A percentile compares a stretch with the other conserved stretches of the same genome.
phyloP scores from a whole-genome alignment of 2,797 vertebrate genomes.

The Malurus splendens region DNA sequence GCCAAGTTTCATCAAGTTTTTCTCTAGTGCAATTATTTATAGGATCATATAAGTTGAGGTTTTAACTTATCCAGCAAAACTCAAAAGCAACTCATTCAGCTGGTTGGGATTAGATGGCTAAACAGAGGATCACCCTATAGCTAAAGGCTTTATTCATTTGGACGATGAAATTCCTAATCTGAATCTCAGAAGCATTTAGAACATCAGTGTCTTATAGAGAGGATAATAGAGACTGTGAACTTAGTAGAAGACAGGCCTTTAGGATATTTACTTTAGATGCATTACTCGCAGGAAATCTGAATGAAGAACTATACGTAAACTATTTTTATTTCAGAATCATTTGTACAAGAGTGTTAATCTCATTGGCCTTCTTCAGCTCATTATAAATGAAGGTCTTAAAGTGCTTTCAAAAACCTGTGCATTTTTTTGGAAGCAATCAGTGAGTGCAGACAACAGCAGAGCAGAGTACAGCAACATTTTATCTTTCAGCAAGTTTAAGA shows the following conservation, averaged over 20 bases:
- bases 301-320: slow-evolving; percentile 26
- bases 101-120: slow-evolving; percentile 23
- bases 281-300: slow-evolving; percentile 31
- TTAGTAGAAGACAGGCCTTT: slow-evolving; percentile 31
- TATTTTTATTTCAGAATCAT: slow-evolving; percentile 34
- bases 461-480: background rate
- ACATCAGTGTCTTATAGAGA: slow-evolving; percentile 42
- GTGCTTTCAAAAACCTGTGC: background rate
- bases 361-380: slow-evolving; percentile 20
- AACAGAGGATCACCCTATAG: slow-evolving; percentile 31
- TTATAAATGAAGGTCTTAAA: slow-evolving; percentile 26
- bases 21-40: slow-evolving; percentile 33
- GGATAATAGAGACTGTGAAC: slow-evolving; percentile 47
- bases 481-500: background rate
- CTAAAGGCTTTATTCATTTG: slow-evolving; percentile 57
- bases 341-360: slow-evolving; percentile 27
- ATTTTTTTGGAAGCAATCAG: slow-evolving; percentile 1
- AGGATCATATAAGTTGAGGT: background rate
- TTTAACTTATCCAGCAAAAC: slow-evolving; percentile 34
- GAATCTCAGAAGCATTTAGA: slow-evolving; percentile 56
- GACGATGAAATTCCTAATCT: slow-evolving; percentile 40
- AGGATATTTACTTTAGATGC: slow-evolving; percentile 39
- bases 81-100: slow-evolving; percentile 25
- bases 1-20: slow-evolving; percentile 9
- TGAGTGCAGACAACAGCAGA: background rate